Evolutionary conservation across 2,797 vertebrate genomes (phyloP).

Genomic region (Pseudomugil tenellus): DNA sequence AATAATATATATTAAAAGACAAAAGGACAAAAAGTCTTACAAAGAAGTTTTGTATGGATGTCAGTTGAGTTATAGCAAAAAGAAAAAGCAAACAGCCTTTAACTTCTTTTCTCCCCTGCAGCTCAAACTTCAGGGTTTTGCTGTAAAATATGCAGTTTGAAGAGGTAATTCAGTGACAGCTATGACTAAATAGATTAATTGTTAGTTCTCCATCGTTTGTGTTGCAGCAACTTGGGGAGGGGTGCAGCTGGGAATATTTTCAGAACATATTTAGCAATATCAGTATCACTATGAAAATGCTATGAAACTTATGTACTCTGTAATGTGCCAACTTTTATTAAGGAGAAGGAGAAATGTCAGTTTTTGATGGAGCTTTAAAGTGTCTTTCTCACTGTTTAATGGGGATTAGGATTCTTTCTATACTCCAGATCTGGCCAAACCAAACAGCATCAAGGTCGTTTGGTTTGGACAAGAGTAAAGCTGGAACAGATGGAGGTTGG

Average conservation of each 20-base stretch:
- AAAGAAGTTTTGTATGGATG: constrained; percentile 37
- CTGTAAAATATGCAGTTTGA: constrained; percentile 1
- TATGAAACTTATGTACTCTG: not conserved
- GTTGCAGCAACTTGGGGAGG: not conserved
- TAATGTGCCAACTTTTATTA: not conserved
- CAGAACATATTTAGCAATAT: not conserved
- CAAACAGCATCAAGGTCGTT: not conserved
- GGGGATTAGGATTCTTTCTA: not conserved
- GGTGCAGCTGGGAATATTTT: not conserved
- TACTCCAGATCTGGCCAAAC: not conserved
- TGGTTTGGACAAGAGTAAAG: not conserved
- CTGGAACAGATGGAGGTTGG: not conserved
- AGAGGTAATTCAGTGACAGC: not conserved
- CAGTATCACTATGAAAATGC: not conserved
- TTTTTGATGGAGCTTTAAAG: not conserved
- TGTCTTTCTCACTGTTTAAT: not conserved
- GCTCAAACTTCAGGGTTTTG: not conserved
- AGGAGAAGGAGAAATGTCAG: not conserved
- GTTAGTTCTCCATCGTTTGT: not conserved
- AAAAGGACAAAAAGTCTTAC: constrained; percentile 18
- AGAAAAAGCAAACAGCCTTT: constrained; percentile 66
- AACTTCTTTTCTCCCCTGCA: not conserved
- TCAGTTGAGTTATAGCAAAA: constrained; percentile 61
- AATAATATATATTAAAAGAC: constrained; percentile 7
- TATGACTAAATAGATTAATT: not conserved